Conservation (phyloP, 2,113 vertebrate genomes). For the Megalops atlanticus region DNA sequence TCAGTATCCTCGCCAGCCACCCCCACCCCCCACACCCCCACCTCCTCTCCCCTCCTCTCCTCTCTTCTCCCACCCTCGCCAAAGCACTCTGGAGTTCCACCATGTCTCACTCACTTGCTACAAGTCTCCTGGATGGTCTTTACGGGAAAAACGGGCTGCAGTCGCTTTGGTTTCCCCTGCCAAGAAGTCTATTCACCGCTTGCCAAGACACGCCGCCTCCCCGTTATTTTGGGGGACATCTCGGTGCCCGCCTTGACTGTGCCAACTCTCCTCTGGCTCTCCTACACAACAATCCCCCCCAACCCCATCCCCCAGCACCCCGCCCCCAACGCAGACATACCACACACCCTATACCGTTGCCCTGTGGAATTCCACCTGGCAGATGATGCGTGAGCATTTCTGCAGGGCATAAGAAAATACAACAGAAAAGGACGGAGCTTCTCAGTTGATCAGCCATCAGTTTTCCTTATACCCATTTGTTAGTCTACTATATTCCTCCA, state of each 20-base stretch:
- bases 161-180: slow-evolving; percentile 46
- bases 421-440: not conserved
- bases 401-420: not conserved
- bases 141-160: slow-evolving; percentile 23
- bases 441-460: slow-evolving; percentile 22
- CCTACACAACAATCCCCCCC: too few species aligned
- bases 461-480: not conserved
- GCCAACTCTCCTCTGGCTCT: slow-evolving; percentile 56
- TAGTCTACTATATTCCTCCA: not conserved
- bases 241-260: slow-evolving; percentile 48
- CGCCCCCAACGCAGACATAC: slow-evolving; percentile 26
- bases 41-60: not conserved
- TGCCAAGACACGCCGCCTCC: slow-evolving; percentile 57
- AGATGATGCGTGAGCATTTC: slow-evolving; percentile 15
- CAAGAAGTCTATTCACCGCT: slow-evolving; percentile 62
- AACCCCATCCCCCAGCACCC: slow-evolving; percentile 27
- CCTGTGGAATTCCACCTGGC: slow-evolving; percentile 9
- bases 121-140: slow-evolving; percentile 36
- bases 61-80: slow-evolving; percentile 20
- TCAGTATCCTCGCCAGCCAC: slow-evolving; percentile 28
- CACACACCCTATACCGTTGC: slow-evolving; percentile 15
- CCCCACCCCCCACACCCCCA: not conserved
- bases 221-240: slow-evolving; percentile 53
- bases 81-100: slow-evolving; percentile 33
- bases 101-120: slow-evolving; percentile 30